phyloP scores from a whole-genome alignment of 2,888 invertebrate species.

The Acrocyrtus sp. region DNA sequence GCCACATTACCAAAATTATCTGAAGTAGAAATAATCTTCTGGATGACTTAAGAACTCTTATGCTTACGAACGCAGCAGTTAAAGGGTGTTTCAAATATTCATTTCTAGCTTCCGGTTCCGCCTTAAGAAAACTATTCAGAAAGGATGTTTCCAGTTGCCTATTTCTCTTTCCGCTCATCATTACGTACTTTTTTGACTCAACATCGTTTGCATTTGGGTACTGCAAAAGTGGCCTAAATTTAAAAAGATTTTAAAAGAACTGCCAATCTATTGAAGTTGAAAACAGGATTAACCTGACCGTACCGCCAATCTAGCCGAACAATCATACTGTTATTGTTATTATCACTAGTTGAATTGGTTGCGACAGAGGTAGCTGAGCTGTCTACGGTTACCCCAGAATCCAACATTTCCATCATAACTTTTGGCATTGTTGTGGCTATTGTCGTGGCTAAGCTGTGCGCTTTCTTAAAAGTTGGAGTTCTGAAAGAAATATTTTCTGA shows the following conservation, averaged over 20 bases:
- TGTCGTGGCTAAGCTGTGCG: conserved; percentile 22
- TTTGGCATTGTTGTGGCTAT: conserved; percentile 44
- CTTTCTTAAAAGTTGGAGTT: background rate
- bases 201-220: no score
- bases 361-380: background rate
- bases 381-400: conserved; percentile 33
- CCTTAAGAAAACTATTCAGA: conserved; percentile 46
- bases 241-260: no score
- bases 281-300: no score
- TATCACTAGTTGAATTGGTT: no score
- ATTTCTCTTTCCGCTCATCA: conserved; percentile 1
- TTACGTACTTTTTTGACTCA: no score
- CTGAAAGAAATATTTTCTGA: background rate
- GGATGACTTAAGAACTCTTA: no score
- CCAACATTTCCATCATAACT: conserved; percentile 31
- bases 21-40: no score
- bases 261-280: no score
- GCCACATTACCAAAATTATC: no score
- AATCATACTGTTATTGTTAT: no score
- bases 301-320: conserved; percentile 48
- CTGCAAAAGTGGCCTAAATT: no score
- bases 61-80: conserved; percentile 29
- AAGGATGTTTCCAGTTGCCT: conserved; percentile 48
- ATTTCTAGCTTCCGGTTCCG: background rate
- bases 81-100: conserved; percentile 44